A percentile compares a stretch with the other conserved stretches of the same genome.
Conservation (phyloP, 2,888 invertebrate genomes). For the Xanthia togata region DNA sequence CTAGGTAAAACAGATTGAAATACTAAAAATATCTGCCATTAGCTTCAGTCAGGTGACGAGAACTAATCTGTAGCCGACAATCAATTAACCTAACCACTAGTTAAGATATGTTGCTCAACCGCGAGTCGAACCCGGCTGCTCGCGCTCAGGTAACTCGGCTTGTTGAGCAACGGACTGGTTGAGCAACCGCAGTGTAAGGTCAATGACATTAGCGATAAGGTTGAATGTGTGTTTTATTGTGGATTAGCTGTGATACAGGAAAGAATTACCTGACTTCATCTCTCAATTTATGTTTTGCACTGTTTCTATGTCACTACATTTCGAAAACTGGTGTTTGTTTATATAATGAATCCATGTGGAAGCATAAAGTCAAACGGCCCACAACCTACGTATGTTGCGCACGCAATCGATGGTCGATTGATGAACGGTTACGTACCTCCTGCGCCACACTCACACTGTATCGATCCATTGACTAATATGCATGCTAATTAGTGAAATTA, state of each 20-base stretch:
- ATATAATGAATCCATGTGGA: neutral
- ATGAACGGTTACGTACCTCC: no score
- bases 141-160: neutral
- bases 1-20: slow-evolving; percentile 3
- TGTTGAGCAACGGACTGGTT: slow-evolving; percentile 29
- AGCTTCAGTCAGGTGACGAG: slow-evolving; percentile 4
- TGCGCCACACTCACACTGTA: neutral
- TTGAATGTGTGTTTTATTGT: neutral
- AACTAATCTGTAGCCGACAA: neutral
- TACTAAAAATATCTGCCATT: slow-evolving; percentile 2
- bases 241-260: neutral
- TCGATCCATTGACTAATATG: no score
- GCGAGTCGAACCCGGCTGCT: slow-evolving; percentile 23
- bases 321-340: neutral
- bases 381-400: neutral
- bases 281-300: no score
- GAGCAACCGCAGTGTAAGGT: slow-evolving; percentile 33
- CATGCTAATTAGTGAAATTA: no score
- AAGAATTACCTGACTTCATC: neutral
- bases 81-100: slow-evolving; percentile 17
- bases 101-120: slow-evolving; percentile 30
- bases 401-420: neutral
- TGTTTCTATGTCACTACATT: neutral
- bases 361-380: neutral
- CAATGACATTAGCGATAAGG: slow-evolving; percentile 18